Evolutionary conservation across 2,113 vertebrate genomes (phyloP), one percentile per base, ranked within the genome.

Genomic region (Paedocypris sp.): DNA sequence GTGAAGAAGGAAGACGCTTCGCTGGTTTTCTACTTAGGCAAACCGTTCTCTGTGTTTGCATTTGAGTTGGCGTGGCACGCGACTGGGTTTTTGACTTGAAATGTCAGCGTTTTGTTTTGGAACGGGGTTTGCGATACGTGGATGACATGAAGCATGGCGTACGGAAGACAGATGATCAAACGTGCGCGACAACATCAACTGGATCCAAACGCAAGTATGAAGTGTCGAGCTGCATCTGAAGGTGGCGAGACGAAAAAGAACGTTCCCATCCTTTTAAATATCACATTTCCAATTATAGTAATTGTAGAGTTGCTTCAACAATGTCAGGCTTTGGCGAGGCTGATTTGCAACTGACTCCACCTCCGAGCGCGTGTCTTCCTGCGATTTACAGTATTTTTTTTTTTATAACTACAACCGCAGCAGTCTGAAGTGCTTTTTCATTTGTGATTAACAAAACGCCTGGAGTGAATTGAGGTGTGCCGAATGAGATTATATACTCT

Each of bases 161-260:
- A 23, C 32, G 46, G n/a, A 42, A 59, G 67, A 69, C 52, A 59
- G 3, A 11, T 62, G 22, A 62, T 64, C 60, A 69, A 63, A 69
- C 20, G 13, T 47, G 4, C 20, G 26, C 38, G 29, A 32, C 36
- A 20, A n/a, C 53, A 68, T 63, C 53, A 59, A 51, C 39, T 22
- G 7, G 26, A 31, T 26, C 18, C 38, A 6, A 50, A 13, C 29
- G 25, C 18, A 54, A 33, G 29, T 45, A 31, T 53, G 48, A 67
- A 66, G 56, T n/a, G n/a, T n/a, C n/a, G n/a, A n/a, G n/a, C n/a
- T n/a, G n/a, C n/a, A n/a, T n/a, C n/a, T n/a, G 29, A 38, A 60
- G 64, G 56, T 50, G n/a, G 56, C 16, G 32, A 66, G 31, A 66
- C 39, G 57, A 29, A 50, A 49, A 25, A 47, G 41, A 52, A 16